Evolutionary conservation across 2,113 vertebrate genomes (phyloP), one percentile per base, ranked within the genome.

Genomic region (Picathartes gymnocephalus): DNA sequence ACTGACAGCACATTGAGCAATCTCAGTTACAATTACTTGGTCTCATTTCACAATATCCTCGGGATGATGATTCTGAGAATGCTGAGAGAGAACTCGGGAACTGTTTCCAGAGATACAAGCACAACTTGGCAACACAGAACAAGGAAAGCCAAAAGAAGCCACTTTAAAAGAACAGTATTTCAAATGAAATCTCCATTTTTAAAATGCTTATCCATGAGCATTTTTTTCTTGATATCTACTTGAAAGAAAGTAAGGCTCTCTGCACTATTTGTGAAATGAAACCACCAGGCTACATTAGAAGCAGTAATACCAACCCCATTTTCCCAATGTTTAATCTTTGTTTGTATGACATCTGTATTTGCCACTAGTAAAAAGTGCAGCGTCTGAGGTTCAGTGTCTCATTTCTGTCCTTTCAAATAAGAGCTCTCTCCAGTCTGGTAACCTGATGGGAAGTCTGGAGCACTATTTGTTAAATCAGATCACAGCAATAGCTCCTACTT

Each of bases 1-100:
- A 30, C 68, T 92, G 88, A 94, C 88, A 93, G 95, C 60, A 23
- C 77, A 86, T 71, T 96, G 95, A 96, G 92, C 92, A 89, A 93
- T 86, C 88, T 79, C 87, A 57, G 81, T 92, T 64, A 87, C 89
- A 94, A 93, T 95, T 93, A 88, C 91, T 95, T 69, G 91, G 84
- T 90, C 89, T 95, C 90, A 94, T 89, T 92, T 95, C 88, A 86
- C 92, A 79, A 60, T 91, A 94, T 93, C 91, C 92, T 92, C 68
- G 4, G 83, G 88, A 93, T 66, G 61, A 90, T 42, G 64, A 93
- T 83, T 90, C 83, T 81, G 82, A 90, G 66, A 61, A 60, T 37
- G 77, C 19, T 56, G 21, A 60, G 57, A 78, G 68, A 90, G 91
- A 68, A 80, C 68, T 69, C 50, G 40, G 56, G 42, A 90, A 22